Conservation (phyloP, 2,797 vertebrate genomes). For the Phataginus tricuspis region DNA sequence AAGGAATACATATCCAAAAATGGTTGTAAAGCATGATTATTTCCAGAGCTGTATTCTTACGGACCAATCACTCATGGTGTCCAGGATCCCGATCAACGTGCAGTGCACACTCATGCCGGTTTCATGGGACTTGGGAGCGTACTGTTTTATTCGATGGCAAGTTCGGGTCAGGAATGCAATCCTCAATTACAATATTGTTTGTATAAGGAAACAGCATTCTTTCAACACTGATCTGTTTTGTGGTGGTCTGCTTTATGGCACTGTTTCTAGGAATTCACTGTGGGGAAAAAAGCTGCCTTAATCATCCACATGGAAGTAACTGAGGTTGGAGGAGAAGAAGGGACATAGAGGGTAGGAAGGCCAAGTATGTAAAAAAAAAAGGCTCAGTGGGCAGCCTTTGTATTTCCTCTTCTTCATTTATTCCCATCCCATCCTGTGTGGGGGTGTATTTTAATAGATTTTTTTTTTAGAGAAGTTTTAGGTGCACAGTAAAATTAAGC, state of each 20-base stretch:
- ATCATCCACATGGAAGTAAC: not conserved
- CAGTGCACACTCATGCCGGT: not conserved
- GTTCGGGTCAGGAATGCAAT: not conserved
- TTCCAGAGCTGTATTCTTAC: slow-evolving; percentile 71
- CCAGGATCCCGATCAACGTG: not conserved
- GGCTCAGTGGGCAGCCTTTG: not conserved
- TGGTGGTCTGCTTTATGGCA: not conserved
- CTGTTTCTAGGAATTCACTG: not conserved
- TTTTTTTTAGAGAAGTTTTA: not conserved
- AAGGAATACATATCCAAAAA: slow-evolving; percentile 73
- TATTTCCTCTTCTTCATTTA: not conserved
- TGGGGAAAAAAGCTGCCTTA: not conserved
- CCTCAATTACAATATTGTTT: not conserved
- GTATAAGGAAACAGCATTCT: not conserved
- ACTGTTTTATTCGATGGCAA: not conserved
- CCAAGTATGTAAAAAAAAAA: not conserved
- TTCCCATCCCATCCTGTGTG: not conserved
- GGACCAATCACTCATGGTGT: not conserved
- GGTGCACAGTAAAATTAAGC: not conserved
- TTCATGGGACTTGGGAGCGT: not conserved
- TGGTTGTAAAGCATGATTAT: slow-evolving; percentile 73
- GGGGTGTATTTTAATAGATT: not conserved
- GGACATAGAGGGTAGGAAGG: not conserved
- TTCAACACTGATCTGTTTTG: not conserved
- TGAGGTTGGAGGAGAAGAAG: not conserved